Percentiles rank a stretch among this genome's conserved stretches.
These are phyloP conservation scores for Melanotaenia maccullochi DNA, from an alignment of 2,797 vertebrate species.

Conservation along the genomic window DNA sequence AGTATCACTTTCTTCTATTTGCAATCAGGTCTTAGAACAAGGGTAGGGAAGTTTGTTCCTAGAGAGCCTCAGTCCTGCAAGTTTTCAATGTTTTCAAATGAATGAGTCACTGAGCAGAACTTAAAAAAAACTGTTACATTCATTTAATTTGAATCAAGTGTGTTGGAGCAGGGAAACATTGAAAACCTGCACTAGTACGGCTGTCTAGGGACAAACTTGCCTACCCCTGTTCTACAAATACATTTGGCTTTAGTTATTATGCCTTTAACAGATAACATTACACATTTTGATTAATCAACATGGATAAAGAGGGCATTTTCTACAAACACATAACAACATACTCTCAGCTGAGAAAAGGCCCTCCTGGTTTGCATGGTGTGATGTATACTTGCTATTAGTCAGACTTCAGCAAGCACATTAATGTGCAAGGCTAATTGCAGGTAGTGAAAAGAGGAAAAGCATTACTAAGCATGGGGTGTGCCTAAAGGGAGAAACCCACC, in stretches of 20 bases:
- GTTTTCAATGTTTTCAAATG: too few relatives aligned
- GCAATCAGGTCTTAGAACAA: not conserved
- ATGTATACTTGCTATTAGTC: constrained; percentile 75
- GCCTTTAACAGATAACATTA: not conserved
- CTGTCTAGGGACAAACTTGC: too few relatives aligned
- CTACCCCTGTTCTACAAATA: too few relatives aligned
- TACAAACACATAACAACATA: constrained; percentile 50
- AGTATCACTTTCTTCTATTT: not conserved
- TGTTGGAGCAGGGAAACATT: too few relatives aligned
- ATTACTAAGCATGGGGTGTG: constrained; percentile 59
- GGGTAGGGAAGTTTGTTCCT: too few relatives aligned
- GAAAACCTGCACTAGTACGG: too few relatives aligned
- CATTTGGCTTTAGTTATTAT: not conserved
- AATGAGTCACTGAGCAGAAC: too few relatives aligned
- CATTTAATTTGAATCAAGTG: too few relatives aligned
- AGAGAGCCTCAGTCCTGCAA: too few relatives aligned
- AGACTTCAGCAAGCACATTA: constrained; percentile 72
- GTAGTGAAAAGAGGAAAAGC: constrained; percentile 68
- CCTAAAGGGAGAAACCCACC: constrained; percentile 61
- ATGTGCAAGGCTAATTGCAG: constrained; percentile 75
- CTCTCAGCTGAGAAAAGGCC: constrained; percentile 31
- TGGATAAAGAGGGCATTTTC: constrained; percentile 43
- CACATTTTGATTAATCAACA: constrained; percentile 36
- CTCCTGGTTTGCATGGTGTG: constrained; percentile 57
- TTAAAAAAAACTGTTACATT: too few relatives aligned